A percentile compares a stretch with the other conserved stretches of the same genome.
Conservation (phyloP, 2,113 vertebrate species). For the Notarius lentiginosus region DNA sequence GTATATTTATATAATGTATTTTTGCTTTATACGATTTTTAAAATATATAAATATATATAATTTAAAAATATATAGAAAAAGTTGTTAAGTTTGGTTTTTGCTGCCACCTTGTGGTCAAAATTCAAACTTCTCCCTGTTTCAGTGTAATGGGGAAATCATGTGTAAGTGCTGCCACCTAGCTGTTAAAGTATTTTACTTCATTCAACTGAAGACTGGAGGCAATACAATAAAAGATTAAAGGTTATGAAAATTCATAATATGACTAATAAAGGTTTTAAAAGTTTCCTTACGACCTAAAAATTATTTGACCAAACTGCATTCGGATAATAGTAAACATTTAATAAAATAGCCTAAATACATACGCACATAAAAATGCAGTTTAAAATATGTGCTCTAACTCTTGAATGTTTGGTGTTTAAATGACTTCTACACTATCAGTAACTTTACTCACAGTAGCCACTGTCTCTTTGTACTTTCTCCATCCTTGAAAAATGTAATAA, state of each 20-base stretch:
- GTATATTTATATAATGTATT: too few relatives aligned
- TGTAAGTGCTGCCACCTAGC: conserved; percentile 31
- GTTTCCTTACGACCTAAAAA: neutral
- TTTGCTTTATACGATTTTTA: neutral
- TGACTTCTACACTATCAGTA: neutral
- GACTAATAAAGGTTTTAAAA: too few relatives aligned
- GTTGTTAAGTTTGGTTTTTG: neutral
- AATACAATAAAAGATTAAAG: neutral
- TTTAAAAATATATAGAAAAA: neutral
- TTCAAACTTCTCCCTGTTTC: neutral
- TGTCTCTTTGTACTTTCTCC: neutral
- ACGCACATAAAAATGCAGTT: neutral
- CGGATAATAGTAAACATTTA: too few relatives aligned
- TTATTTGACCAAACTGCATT: too few relatives aligned
- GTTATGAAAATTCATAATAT: neutral
- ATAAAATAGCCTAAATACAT: neutral
- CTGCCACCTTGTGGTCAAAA: conserved; percentile 38
- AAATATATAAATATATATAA: neutral
- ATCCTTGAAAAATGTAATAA: neutral
- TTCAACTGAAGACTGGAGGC: neutral
- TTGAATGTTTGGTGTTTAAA: neutral
- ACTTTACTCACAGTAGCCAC: neutral
- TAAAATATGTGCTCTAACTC: neutral
- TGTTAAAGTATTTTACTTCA: neutral
- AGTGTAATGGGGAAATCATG: neutral